phyloP scores from a whole-genome alignment of 1,140 invertebrate species.

The Adelges cooleyi region DNA sequence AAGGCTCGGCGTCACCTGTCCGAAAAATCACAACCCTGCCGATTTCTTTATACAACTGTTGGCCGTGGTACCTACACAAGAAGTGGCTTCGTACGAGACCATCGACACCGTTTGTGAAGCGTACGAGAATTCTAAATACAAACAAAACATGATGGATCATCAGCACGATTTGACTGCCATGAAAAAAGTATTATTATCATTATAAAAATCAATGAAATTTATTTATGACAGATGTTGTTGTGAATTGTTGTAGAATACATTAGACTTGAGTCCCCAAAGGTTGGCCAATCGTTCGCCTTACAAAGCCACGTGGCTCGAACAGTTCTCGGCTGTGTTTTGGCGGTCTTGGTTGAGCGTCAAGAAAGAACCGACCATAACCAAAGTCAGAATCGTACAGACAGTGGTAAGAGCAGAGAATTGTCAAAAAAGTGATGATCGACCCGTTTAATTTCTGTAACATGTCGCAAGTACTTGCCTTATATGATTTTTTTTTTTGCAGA shows the following conservation, averaged over 20 bases:
- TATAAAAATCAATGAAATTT: no score
- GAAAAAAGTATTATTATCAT: no score
- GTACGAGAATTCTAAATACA: conserved; percentile 49
- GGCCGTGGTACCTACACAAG: conserved; percentile 71
- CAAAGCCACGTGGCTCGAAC: conserved; percentile 74
- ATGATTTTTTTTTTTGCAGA: conserved; percentile 44
- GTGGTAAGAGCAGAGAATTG: no score
- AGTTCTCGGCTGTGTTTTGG: conserved; percentile 82
- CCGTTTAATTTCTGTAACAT: no score
- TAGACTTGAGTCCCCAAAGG: conserved; percentile 31
- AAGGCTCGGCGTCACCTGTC: conserved; percentile 63
- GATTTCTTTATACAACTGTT: conserved; percentile 89
- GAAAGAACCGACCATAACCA: conserved; percentile 80
- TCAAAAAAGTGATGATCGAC: no score
- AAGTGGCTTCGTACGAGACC: conserved; percentile 58
- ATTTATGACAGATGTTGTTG: no score
- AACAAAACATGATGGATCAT: conserved; percentile 28
- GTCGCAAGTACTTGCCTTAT: no score
- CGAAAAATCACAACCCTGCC: conserved; percentile 85
- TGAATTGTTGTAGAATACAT: not conserved
- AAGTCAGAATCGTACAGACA: conserved; percentile 77
- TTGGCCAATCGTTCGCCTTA: conserved; percentile 47
- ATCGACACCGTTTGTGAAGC: conserved; percentile 67
- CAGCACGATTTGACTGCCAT: not conserved
- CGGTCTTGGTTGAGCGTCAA: conserved; percentile 74